A percentile compares a stretch with the other conserved stretches of the same genome.
Conservation (phyloP, 2,797 vertebrate species). For the Syndactyla subalaris region DNA sequence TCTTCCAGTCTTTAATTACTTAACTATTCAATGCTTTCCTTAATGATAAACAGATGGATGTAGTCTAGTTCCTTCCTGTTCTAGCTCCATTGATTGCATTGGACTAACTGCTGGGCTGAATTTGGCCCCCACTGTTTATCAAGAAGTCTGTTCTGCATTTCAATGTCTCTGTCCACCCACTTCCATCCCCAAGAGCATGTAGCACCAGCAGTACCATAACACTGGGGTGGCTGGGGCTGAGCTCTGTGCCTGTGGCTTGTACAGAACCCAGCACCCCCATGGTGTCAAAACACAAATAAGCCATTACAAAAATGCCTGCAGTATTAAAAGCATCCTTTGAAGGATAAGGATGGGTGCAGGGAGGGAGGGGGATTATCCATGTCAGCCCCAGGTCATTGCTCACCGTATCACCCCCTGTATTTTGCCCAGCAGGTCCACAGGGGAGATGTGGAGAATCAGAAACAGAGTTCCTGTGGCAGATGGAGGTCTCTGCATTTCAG, state of each 20-base stretch:
- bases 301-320: background rate
- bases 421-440: background rate
- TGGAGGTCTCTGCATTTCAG: background rate
- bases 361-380: background rate
- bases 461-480: background rate
- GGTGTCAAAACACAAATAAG: background rate
- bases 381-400: background rate
- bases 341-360: background rate
- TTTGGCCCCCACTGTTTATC: slow-evolving; percentile 43
- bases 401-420: background rate
- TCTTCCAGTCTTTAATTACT: slow-evolving; percentile 46
- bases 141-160: slow-evolving; percentile 45
- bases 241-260: background rate
- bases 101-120: slow-evolving; percentile 46
- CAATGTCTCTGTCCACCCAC: slow-evolving; percentile 33
- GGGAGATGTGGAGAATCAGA: accelerated
- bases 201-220: background rate
- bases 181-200: background rate
- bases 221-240: background rate
- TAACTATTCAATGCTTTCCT: slow-evolving; percentile 53
- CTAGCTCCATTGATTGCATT: slow-evolving; percentile 42
- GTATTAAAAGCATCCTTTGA: background rate
- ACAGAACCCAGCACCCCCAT: background rate
- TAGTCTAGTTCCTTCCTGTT: slow-evolving; percentile 63
- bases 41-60: slow-evolving; percentile 64